Conservation (phyloP, 2,113 vertebrate species). For the Eurystomus gularis region DNA sequence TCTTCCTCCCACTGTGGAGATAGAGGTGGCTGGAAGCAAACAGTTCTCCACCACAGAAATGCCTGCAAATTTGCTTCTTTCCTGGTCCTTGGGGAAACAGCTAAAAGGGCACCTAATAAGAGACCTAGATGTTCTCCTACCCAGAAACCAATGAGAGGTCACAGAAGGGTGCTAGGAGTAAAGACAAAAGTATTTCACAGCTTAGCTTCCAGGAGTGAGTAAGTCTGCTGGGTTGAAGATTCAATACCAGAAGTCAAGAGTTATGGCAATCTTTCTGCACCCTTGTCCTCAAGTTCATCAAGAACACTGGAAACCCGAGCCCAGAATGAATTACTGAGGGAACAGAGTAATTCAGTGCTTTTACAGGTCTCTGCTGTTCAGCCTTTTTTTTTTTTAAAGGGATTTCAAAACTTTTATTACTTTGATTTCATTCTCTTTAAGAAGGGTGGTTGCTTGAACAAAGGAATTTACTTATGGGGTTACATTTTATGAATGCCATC, state of each 20-base stretch:
- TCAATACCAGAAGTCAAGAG: background rate
- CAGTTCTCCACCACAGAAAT: background rate
- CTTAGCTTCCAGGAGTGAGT: background rate
- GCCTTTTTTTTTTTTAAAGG: background rate
- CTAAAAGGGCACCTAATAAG: background rate
- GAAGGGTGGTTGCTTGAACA: background rate
- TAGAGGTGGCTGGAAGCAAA: background rate
- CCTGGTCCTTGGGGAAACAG: background rate
- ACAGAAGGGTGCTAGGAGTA: background rate
- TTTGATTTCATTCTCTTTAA: background rate
- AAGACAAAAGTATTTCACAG: background rate
- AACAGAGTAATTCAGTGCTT: background rate
- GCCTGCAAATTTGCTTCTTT: background rate
- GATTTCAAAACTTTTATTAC: background rate
- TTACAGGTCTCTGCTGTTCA: background rate
- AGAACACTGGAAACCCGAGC: background rate
- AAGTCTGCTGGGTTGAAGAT: background rate
- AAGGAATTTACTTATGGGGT: background rate
- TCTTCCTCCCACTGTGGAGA: background rate
- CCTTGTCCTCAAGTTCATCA: background rate
- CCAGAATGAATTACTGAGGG: background rate
- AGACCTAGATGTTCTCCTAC: background rate
- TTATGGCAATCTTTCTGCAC: background rate
- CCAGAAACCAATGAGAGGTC: background rate
- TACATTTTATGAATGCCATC: background rate